phyloP scores from a whole-genome alignment of 2,797 vertebrate species.

The Ctenochaetus hawaiiensis region DNA sequence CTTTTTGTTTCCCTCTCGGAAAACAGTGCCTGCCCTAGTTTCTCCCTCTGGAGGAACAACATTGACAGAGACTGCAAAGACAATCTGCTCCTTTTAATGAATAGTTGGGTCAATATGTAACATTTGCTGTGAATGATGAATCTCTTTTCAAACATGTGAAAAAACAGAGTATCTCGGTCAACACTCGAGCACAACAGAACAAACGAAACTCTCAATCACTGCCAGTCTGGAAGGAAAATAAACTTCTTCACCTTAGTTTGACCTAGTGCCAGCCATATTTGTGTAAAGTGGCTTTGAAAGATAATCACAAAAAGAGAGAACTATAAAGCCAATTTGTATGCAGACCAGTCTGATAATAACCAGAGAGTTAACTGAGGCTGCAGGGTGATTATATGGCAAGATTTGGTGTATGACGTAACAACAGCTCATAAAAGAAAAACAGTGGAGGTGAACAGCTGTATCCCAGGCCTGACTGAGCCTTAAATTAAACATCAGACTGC shows the following conservation, averaged over 20 bases:
- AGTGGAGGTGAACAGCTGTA: slow-evolving; percentile 41
- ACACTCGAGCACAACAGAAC: slow-evolving; percentile 32
- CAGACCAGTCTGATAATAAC: slow-evolving; percentile 1
- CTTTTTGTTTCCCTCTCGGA: slow-evolving; percentile 33
- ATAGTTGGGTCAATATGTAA: slow-evolving; percentile 58
- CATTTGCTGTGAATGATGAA: slow-evolving; percentile 49
- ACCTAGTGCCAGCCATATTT: slow-evolving; percentile 9
- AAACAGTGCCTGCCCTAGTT: slow-evolving; percentile 63
- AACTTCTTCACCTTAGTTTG: slow-evolving; percentile 23
- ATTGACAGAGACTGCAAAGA: slow-evolving; percentile 40
- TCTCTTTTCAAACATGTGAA: slow-evolving; percentile 37
- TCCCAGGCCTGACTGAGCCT: slow-evolving; percentile 52
- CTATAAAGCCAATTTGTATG: not conserved
- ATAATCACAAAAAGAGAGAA: not conserved
- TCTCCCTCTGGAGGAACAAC: slow-evolving; percentile 49
- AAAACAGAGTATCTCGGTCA: slow-evolving; percentile 12
- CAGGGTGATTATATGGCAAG: slow-evolving; percentile 19
- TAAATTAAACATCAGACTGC: slow-evolving; percentile 71
- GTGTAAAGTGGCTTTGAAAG: not conserved
- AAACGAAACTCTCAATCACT: slow-evolving; percentile 36
- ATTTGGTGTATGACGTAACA: slow-evolving; percentile 36
- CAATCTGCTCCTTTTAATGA: slow-evolving; percentile 33
- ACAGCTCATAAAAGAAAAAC: slow-evolving; percentile 28
- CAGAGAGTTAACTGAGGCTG: not conserved
- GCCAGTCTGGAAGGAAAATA: slow-evolving; percentile 35